A percentile compares a stretch with the other conserved stretches of the same genome.
These are phyloP conservation scores for Dasyurus viverrinus DNA, from an alignment of 2,113 vertebrate genomes.

Conservation along the genomic window DNA sequence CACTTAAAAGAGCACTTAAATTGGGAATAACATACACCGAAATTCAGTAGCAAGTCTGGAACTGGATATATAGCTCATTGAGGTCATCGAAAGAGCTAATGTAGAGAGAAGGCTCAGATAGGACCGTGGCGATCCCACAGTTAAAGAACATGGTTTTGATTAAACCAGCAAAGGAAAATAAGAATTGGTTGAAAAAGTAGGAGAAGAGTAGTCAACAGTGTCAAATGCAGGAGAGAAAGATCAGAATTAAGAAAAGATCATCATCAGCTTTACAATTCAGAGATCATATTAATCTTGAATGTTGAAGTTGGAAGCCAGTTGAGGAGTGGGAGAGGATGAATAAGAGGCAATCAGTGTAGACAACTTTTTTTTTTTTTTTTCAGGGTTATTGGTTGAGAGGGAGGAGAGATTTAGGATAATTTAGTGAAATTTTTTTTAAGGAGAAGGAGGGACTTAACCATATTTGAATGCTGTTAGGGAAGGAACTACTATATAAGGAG, in stretches of 20 bases:
- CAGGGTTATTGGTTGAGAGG: not conserved
- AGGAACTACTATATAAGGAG: not conserved
- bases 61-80: not conserved
- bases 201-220: not conserved
- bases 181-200: no score
- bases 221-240: not conserved
- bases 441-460: not conserved
- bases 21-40: not conserved
- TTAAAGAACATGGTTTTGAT: not conserved
- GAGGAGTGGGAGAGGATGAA: not conserved
- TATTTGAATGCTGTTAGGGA: not conserved
- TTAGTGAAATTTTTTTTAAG: not conserved
- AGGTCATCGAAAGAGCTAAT: not conserved
- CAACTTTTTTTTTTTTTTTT: not conserved
- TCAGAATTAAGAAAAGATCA: not conserved
- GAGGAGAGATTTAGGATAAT: not conserved
- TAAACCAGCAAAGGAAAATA: no score
- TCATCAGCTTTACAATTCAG: not conserved
- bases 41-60: not conserved
- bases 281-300: not conserved
- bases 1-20: not conserved
- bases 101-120: not conserved
- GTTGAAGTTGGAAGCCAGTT: not conserved
- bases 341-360: not conserved
- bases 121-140: not conserved